Evolutionary conservation across 2,888 invertebrate genomes (phyloP).

Genomic region (Shargacucullia verbasci): DNA sequence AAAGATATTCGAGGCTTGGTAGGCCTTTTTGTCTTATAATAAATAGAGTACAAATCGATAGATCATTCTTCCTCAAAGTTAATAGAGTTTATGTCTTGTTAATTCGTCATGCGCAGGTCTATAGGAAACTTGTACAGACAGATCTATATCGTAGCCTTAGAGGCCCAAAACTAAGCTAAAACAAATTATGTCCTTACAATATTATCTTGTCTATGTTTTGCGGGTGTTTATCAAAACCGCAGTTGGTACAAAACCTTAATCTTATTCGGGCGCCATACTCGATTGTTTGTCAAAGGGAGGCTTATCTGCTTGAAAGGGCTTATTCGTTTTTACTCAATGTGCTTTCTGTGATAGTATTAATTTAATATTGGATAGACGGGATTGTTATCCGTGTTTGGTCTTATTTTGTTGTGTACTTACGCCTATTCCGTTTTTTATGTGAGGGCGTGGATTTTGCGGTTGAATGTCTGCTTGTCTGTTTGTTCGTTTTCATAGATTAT

Average conservation of each 20-base stretch:
- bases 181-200: conserved; percentile 55
- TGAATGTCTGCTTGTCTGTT: no score
- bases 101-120: no score
- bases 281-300: conserved; percentile 58
- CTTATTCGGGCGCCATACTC: conserved; percentile 50
- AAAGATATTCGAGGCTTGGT: no score
- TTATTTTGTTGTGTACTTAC: no score
- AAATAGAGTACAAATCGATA: no score
- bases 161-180: conserved; percentile 40
- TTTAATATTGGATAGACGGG: conserved; percentile 27
- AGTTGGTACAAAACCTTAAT: conserved; percentile 49
- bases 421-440: neutral
- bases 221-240: conserved; percentile 58
- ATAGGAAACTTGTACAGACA: neutral
- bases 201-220: conserved; percentile 51
- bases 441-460: neutral
- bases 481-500: no score
- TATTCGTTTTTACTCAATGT: conserved; percentile 48
- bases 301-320: conserved; percentile 40
- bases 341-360: conserved; percentile 18
- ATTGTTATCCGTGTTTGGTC: conserved; percentile 9
- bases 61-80: no score
- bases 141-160: conserved; percentile 22
- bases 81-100: no score
- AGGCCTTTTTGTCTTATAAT: no score